Conservation (phyloP, 2,113 vertebrate species). For the Microtus ochrogaster region DNA sequence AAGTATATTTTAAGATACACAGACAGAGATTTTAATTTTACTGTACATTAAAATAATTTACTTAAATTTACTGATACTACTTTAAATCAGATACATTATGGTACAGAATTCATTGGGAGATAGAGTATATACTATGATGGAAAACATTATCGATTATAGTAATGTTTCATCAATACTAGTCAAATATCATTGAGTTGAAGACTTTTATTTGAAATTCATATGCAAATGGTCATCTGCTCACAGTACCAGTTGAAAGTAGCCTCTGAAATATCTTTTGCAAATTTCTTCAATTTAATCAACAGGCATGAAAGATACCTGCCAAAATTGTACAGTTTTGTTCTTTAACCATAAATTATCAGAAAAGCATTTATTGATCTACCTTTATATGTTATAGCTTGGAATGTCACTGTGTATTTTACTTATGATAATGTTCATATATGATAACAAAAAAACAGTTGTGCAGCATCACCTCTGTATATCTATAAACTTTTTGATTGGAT, state of each 20-base stretch:
- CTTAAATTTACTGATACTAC: slow-evolving; percentile 32
- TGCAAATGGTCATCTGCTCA: slow-evolving; percentile 14
- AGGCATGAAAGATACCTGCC: slow-evolving; percentile 35
- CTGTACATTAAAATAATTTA: slow-evolving; percentile 33
- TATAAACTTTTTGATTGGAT: neutral
- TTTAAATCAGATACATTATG: slow-evolving; percentile 84
- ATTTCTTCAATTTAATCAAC: slow-evolving; percentile 65
- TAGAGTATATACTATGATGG: neutral
- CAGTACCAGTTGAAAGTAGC: neutral
- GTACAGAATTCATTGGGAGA: slow-evolving; percentile 48
- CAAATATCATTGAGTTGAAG: neutral
- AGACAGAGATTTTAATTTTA: slow-evolving; percentile 44
- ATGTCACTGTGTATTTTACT: neutral
- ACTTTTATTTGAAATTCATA: slow-evolving; percentile 49
- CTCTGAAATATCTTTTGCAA: slow-evolving; percentile 56
- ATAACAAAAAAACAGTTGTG: neutral
- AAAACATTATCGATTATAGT: neutral
- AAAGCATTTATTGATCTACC: slow-evolving; percentile 26
- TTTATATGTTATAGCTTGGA: neutral
- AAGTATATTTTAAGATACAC: slow-evolving; percentile 83
- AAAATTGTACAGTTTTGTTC: slow-evolving; percentile 26
- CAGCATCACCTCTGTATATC: neutral
- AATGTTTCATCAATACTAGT: slow-evolving; percentile 18
- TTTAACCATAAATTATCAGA: slow-evolving; percentile 55
- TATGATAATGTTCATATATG: neutral